Base-by-base conservation (phyloP, 2,797 vertebrate genomes). In the Sebastiscus albofasciatus region DNA sequence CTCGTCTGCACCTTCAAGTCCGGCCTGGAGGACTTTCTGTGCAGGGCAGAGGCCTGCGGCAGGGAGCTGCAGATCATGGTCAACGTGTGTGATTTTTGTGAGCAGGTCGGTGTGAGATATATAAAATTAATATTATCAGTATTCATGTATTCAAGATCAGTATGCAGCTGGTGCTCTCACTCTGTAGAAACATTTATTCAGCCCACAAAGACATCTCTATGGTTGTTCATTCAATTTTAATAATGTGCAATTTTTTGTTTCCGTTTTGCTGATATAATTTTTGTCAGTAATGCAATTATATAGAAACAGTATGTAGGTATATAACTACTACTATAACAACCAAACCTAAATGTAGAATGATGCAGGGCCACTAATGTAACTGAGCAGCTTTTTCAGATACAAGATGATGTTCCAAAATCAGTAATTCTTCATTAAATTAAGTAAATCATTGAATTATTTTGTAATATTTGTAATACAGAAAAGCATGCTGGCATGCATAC, bases 41-140 rank as follows among this genome's bases (percentile, higher is more conserved):
- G 95, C 84, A 93, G 95, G 3, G 96, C 96, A 2, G 96, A 99
- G 84, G 94, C 90, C 24, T 97, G 96, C 3, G 97, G 95, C 86
- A 89, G 93, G 0, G 97, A 98, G 88, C 92, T 92, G 81, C 96
- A 97, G 87, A 94, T 95, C 4, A 95, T 96, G 90, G 93, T 94
- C 39, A 95, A 95, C 11, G 93, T 99, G 0, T 83, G 94, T 56
- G 86, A 58, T 34, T 98, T 98, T 91, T 97, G 96, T 91, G 94
- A 96, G 86, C 96, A 97, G 97, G 98, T 99, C 86, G 16, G 91
- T 87, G 33, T 31, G 5, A 65, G 27, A 49, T 31, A 2, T 18
- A 6, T 33, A 7, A 8, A 8, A 18, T 42, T 26, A 18, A 61
- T 24, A 31, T 59, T 5, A 16, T 72, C 1, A 34, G 12, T 8